Conservation (phyloP, 2,113 vertebrate genomes). For the Lagopus muta region DNA sequence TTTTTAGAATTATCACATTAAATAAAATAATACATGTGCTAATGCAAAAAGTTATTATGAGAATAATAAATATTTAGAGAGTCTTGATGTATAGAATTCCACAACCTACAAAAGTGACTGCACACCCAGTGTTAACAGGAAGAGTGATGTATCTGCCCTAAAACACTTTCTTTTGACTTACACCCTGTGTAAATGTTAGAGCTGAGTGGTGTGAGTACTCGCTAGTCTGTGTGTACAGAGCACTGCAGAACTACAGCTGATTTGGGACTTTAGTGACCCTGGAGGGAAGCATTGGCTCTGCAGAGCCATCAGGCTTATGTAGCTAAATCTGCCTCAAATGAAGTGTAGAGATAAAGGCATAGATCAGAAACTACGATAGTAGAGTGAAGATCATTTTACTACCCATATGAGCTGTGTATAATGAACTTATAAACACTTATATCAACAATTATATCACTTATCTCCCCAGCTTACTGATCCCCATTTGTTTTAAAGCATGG, state of each 20-base stretch:
- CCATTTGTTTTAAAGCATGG: background rate
- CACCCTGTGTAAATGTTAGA: background rate
- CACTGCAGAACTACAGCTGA: background rate
- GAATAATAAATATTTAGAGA: too few relatives aligned
- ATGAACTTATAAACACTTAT: background rate
- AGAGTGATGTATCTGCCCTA: background rate
- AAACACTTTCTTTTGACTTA: background rate
- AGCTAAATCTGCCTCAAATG: background rate
- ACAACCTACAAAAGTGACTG: background rate
- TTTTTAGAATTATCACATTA: too few relatives aligned
- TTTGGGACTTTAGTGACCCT: background rate
- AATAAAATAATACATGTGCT: too few relatives aligned
- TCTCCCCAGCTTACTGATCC: background rate
- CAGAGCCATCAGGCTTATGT: accelerated
- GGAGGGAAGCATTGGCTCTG: background rate
- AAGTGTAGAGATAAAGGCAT: background rate
- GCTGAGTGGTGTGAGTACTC: background rate
- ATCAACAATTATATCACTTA: background rate
- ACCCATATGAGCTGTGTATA: accelerated
- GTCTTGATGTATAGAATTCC: background rate
- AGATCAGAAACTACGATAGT: background rate
- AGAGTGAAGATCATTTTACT: background rate
- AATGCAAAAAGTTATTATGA: too few relatives aligned
- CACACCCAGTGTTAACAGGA: background rate
- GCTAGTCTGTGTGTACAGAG: background rate